Conservation (phyloP, 1,140 invertebrate species). For the Cecropterus lyciades region DNA sequence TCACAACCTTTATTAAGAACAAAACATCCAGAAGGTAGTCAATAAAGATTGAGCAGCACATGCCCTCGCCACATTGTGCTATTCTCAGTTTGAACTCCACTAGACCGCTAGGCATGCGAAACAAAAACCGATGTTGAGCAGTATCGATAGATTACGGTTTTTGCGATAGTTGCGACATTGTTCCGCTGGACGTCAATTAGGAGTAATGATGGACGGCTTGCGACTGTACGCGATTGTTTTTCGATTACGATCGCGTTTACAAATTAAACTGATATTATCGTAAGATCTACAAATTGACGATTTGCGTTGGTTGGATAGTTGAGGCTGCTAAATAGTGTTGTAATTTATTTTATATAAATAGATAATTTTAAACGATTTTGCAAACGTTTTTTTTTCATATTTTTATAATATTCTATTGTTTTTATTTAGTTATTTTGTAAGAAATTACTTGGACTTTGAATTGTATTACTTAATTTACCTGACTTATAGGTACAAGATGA, state of each 20-base stretch:
- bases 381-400: too few relatives aligned
- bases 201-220: constrained; percentile 64
- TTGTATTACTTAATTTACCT: too few relatives aligned
- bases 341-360: too few relatives aligned
- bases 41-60: constrained; percentile 1
- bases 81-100: constrained; percentile 37
- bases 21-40: too few relatives aligned
- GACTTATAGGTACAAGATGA: too few relatives aligned
- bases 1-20: too few relatives aligned
- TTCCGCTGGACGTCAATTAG: constrained; percentile 70
- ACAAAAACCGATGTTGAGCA: constrained; percentile 60
- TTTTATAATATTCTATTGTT: too few relatives aligned
- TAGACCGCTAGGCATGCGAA: constrained; percentile 53
- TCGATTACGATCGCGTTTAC: constrained; percentile 36
- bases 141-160: constrained; percentile 74
- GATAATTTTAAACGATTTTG: too few relatives aligned
- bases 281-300: constrained; percentile 28
- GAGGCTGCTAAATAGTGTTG: not conserved
- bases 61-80: constrained; percentile 52
- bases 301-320: too few relatives aligned
- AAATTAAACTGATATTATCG: constrained; percentile 31
- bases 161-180: constrained; percentile 66
- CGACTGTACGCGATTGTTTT: constrained; percentile 50
- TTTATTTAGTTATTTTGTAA: too few relatives aligned
- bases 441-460: too few relatives aligned